Base-by-base conservation (phyloP, 2,797 vertebrate genomes). In the Pseudotriccus pelzelni region DNA sequence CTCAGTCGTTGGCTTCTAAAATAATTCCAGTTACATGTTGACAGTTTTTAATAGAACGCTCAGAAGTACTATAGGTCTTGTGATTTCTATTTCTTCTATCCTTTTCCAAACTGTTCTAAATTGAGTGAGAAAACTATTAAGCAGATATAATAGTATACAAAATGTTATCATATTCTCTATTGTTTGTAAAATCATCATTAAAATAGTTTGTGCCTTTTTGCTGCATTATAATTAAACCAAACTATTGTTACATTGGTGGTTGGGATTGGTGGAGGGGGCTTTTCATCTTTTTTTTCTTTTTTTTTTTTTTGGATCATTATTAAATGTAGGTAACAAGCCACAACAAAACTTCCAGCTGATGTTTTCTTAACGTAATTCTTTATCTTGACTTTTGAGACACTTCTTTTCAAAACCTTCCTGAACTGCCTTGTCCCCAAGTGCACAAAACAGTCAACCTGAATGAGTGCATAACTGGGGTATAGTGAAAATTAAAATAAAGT, bases 401-500 rank as follows among this genome's bases (percentile, higher is more conserved):
- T 95, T 89, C 23, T 95, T 95, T 92, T 84, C 63, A 84, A 94
- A 95, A 49, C 28, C 5, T 2, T 52, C 13, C 39, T 64, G 36
- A 74, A 64, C 37, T 77, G 34, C 56, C 64, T 60, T 91, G 41
- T 52, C 90, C 37, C 63, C 46, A 43, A 84, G 55, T 53, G 21
- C 41, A 84, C 56, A 84, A 82, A 95, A 69, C 58, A 88, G 76
- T n/a, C 77, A 81, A 90, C 70, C 70, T 91, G 77, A 86, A 86
- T 3, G 24, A 79, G 63, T 60, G 50, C 67, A 9, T 88, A 93
- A 95, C 30, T 93, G 49, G 88, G 83, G 36, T 79, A 95, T 50
- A 90, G 83, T 87, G 95, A 88, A 96, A 81, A 91, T 66, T 79
- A 68, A 94, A 94, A 94, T 91, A 95, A 92, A 91, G 77, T 63